Conservation (phyloP, 92 coral and sea anemone genomes). For the Siderastrea siderea region DNA sequence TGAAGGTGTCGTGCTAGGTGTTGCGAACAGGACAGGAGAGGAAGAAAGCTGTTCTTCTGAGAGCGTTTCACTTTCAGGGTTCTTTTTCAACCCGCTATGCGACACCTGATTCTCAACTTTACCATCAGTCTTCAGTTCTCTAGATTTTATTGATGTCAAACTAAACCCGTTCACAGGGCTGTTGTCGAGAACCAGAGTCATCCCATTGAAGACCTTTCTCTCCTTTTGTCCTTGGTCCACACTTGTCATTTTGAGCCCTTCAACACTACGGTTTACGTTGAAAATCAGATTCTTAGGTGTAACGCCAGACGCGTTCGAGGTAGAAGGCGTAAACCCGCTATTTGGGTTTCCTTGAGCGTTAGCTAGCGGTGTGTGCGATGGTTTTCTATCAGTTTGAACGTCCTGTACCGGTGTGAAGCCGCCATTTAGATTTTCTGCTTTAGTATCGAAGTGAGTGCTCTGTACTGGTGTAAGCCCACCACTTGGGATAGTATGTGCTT, state of each 20-base stretch:
- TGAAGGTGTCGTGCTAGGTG: conserved; percentile 28
- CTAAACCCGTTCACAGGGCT: neutral
- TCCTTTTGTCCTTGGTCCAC: neutral
- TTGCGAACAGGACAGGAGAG: conserved; percentile 33
- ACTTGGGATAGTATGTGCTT: neutral
- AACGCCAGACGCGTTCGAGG: neutral
- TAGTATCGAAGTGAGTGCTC: neutral
- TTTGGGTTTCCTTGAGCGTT: neutral
- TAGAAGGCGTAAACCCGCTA: neutral
- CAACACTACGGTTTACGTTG: neutral
- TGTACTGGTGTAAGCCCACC: neutral
- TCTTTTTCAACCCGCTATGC: neutral
- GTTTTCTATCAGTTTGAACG: neutral
- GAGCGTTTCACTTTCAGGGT: neutral
- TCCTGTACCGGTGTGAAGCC: neutral
- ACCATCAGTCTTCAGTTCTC: neutral
- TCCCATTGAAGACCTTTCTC: conserved; percentile 27
- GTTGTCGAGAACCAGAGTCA: conserved; percentile 17
- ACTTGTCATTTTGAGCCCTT: neutral
- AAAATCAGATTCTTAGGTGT: conserved; percentile 6
- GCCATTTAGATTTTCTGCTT: neutral
- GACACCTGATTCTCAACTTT: neutral
- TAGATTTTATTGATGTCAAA: neutral
- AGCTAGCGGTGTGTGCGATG: neutral
- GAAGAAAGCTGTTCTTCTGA: conserved; percentile 12